Evolutionary conservation across 1,140 invertebrate species (phyloP).

Genomic region (Maconellicoccus hirsutus): DNA sequence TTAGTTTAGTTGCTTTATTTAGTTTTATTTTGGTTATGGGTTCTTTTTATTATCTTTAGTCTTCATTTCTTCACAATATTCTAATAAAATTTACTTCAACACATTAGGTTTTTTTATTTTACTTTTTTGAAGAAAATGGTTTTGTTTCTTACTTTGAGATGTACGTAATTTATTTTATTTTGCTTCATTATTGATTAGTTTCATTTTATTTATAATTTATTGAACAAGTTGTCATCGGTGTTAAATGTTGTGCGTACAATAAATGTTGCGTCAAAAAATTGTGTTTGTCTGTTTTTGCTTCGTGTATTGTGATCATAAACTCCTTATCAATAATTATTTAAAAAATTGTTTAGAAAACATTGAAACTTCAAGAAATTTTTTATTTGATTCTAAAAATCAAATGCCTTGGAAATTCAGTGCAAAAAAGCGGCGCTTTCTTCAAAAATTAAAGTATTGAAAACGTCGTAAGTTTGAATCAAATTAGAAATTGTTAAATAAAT

Average conservation of each 20-base stretch:
- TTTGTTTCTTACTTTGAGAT: neutral
- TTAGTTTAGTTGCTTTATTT: neutral
- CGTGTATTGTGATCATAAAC: neutral
- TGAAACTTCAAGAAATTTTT: no score
- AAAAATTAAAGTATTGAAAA: no score
- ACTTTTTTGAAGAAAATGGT: neutral
- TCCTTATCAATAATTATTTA: no score
- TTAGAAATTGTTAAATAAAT: no score
- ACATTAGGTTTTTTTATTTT: neutral
- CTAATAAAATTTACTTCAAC: neutral
- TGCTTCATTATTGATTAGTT: neutral
- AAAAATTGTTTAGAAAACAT: no score
- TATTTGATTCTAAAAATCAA: no score
- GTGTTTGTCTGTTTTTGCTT: neutral
- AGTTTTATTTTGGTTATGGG: neutral
- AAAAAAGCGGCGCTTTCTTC: no score
- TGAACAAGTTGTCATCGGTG: conserved; percentile 2
- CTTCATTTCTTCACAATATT: neutral
- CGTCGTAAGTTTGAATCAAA: no score
- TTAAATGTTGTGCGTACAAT: neutral
- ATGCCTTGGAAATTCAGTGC: no score
- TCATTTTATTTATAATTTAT: neutral
- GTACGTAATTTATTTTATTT: neutral
- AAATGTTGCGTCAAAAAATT: neutral
- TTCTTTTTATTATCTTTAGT: conserved; percentile 2